Evolutionary conservation across 2,888 invertebrate species (phyloP).

Genomic region (Nysson spinosus): DNA sequence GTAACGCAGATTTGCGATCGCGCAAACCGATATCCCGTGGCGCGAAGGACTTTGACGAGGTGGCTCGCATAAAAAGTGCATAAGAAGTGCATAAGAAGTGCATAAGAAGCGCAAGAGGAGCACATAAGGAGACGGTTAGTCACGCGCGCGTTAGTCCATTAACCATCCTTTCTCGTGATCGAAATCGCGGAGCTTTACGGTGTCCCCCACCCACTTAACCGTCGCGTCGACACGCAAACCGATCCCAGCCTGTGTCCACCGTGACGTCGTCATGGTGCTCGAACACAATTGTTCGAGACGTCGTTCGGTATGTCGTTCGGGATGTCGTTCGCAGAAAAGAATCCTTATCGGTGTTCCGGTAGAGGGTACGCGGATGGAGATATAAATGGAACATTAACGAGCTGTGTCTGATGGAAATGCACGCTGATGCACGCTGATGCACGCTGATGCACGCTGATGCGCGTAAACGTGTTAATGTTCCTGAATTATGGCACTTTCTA

Average conservation of each 20-base stretch:
- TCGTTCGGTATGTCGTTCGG: conserved; percentile 32
- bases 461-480: too few relatives aligned
- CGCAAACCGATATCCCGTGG: background rate
- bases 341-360: conserved; percentile 38
- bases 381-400: conserved; percentile 46
- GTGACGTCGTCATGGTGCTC: conserved; percentile 50
- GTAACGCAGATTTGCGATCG: conserved; percentile 9
- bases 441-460: too few relatives aligned
- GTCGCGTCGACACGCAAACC: conserved; percentile 8
- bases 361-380: conserved; percentile 5
- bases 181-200: conserved; percentile 51
- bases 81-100: background rate
- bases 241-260: conserved; percentile 28
- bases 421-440: too few relatives aligned
- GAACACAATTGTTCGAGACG: conserved; percentile 53
- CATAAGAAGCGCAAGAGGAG: too few relatives aligned
- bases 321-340: conserved; percentile 31
- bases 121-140: conserved; percentile 54
- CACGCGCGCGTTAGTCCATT: conserved; percentile 60
- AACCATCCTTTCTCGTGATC: conserved; percentile 46
- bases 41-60: background rate
- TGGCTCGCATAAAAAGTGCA: background rate
- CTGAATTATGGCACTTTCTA: too few relatives aligned
- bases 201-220: conserved; percentile 39
- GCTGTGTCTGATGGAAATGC: too few relatives aligned